Evolutionary conservation across 2,888 invertebrate genomes (phyloP).

Genomic region (Caenorhabditis sp.): DNA sequence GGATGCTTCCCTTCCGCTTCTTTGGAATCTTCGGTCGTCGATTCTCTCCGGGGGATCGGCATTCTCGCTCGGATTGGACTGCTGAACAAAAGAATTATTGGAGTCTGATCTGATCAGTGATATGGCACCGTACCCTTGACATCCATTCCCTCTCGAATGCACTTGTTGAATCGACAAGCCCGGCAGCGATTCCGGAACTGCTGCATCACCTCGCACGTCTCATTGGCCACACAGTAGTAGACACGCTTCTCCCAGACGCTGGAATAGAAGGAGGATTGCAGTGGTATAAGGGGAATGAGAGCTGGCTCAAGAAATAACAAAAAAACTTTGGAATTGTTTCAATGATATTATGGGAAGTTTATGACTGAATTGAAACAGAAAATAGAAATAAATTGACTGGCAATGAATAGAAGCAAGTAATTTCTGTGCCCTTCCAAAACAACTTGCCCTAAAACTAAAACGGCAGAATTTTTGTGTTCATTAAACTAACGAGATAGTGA

Average conservation of each 20-base stretch:
- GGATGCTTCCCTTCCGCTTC: slow-evolving; percentile 4
- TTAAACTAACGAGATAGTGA: too few species aligned
- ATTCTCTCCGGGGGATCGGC: slow-evolving; percentile 3
- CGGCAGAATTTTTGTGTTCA: too few species aligned
- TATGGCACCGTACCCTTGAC: slow-evolving; percentile 60
- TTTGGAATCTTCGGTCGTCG: background rate
- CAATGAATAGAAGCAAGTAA: too few species aligned
- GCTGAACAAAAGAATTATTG: slow-evolving; percentile 64
- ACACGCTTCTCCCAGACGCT: slow-evolving; percentile 72
- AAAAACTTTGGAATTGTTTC: too few species aligned
- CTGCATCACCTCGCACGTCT: slow-evolving; percentile 66
- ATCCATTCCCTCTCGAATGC: slow-evolving; percentile 72
- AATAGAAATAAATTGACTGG: too few species aligned
- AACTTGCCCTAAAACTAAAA: too few species aligned
- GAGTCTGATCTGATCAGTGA: too few species aligned
- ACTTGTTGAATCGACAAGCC: slow-evolving; percentile 70
- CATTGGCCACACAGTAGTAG: slow-evolving; percentile 62
- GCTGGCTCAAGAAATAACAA: too few species aligned
- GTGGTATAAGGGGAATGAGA: background rate
- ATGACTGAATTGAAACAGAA: too few species aligned
- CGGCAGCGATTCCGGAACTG: slow-evolving; percentile 71
- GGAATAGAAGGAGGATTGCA: slow-evolving; percentile 15
- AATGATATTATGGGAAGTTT: too few species aligned
- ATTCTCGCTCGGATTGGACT: slow-evolving; percentile 72
- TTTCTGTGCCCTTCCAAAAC: too few species aligned